Percentiles rank a stretch among this genome's conserved stretches.
These are phyloP conservation scores for Meteorus sp. DNA, from an alignment of 1,140 invertebrate species.

Conservation along the genomic window DNA sequence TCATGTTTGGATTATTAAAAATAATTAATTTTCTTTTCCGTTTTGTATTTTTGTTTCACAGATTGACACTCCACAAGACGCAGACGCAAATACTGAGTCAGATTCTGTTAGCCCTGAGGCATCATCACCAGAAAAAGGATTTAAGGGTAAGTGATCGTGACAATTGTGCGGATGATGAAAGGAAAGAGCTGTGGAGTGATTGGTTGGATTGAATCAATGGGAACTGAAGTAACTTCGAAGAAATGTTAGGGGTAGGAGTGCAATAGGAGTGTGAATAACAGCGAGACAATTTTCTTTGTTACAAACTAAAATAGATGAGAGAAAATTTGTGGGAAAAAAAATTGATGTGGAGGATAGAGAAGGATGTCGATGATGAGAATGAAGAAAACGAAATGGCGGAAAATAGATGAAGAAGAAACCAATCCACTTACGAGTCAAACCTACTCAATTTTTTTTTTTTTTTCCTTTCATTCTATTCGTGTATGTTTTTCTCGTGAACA, in stretches of 20 bases:
- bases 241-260: no score
- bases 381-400: no score
- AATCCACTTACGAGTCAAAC: conserved; percentile 51
- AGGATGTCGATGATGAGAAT: no score
- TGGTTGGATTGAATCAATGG: background rate
- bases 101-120: conserved; percentile 45
- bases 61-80: conserved; percentile 50
- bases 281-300: background rate
- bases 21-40: background rate
- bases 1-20: background rate
- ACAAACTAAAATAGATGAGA: no score
- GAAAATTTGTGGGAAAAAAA: no score
- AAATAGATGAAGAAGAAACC: conserved; percentile 42
- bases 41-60: conserved; percentile 47
- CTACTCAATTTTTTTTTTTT: conserved; percentile 17
- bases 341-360: no score
- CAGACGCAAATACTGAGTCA: conserved; percentile 45
- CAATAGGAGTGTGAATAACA: background rate
- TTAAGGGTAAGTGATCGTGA: conserved; percentile 46
- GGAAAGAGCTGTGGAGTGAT: background rate
- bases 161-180: background rate
- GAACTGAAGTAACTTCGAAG: no score
- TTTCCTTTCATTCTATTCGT: conserved; percentile 26
- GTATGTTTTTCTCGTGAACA: conserved; percentile 53
- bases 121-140: conserved; percentile 52